A percentile compares a stretch with the other conserved stretches of the same genome.
These are phyloP conservation scores for Malurus melanocephalus DNA, from an alignment of 2,113 vertebrate species.

Conservation along the genomic window DNA sequence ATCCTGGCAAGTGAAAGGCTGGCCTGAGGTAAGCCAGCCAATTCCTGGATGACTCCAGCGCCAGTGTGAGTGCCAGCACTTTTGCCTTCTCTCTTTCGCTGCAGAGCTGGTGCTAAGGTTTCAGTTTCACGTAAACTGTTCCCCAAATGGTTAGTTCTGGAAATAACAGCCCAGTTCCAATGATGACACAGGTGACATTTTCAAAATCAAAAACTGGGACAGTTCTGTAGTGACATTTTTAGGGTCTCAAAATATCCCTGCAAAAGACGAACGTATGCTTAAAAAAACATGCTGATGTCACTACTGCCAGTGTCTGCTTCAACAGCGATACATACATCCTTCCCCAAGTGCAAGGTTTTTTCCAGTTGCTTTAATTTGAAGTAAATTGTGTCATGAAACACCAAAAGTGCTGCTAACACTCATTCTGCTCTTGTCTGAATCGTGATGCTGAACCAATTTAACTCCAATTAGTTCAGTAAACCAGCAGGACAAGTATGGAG, in stretches of 20 bases:
- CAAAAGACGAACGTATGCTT: slow-evolving; percentile 61
- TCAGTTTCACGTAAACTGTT: slow-evolving; percentile 33
- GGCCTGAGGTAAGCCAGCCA: slow-evolving; percentile 55
- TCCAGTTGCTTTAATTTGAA: slow-evolving; percentile 46
- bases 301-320: slow-evolving; percentile 49
- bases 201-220: slow-evolving; percentile 64
- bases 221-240: slow-evolving; percentile 63
- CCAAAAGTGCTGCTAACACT: slow-evolving; percentile 19
- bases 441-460: background rate
- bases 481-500: background rate
- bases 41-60: slow-evolving; percentile 49
- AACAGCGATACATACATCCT: background rate
- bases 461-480: slow-evolving; percentile 10
- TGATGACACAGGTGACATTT: slow-evolving; percentile 67
- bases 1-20: slow-evolving; percentile 43
- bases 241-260: slow-evolving; percentile 65
- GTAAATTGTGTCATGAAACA: slow-evolving; percentile 46
- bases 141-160: slow-evolving; percentile 62
- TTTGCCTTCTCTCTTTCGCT: slow-evolving; percentile 41
- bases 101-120: slow-evolving; percentile 60
- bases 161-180: slow-evolving; percentile 62
- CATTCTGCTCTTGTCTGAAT: background rate
- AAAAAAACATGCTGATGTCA: slow-evolving; percentile 67
- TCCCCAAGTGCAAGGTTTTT: slow-evolving; percentile 17
- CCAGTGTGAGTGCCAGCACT: slow-evolving; percentile 30